Base-by-base conservation (phyloP, 1,140 invertebrate species). In the Magallana gigas region DNA sequence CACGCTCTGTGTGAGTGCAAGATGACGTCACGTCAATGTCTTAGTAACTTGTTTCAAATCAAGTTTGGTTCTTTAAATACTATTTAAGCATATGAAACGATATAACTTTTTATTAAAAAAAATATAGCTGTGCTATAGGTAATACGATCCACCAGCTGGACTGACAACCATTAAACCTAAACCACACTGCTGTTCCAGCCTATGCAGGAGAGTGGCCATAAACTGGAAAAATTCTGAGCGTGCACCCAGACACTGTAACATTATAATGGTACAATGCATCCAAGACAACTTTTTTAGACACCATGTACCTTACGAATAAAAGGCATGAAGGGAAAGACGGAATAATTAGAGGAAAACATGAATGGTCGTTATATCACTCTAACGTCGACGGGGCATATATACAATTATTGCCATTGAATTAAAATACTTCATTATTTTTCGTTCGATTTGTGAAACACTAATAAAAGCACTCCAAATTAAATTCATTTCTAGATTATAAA, bases 191-290 rank as follows among this genome's bases (percentile, higher is more conserved):
- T 23, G 64, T 68, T 1, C 64, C 64, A 23, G n/a, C 14, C 9
- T 68, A 68, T 68, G n/a, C 64, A n/a, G 64, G 64, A 6, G 64
- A 68, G 29, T 68, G 64, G 64, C 64, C 64, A 23, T n/a, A 68
- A 18, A 23, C 23, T 16, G 16, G 64, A 8, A 68, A 18, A 23
- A 23, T 68, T 68, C 1, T 23, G 23, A n/a, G 14, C 64, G 6
- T 68, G 8, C 8, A 68, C 4, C 8, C 14, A 0, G n/a, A 68
- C n/a, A n/a, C 62, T 1, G 62, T 68, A 2, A 14, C 12, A 1
- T 1, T 68, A 0, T 16, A 68, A 7, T 68, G 14, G n/a, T 68
- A 68, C 2, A 68, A 68, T 7, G 62, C 7, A 68, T 68, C 62
- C 1, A 68, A n/a, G 6, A 68, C 62, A 1, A 68, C 8, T 3